Conservation (phyloP, 2,888 invertebrate genomes). For the Andrena fulva region DNA sequence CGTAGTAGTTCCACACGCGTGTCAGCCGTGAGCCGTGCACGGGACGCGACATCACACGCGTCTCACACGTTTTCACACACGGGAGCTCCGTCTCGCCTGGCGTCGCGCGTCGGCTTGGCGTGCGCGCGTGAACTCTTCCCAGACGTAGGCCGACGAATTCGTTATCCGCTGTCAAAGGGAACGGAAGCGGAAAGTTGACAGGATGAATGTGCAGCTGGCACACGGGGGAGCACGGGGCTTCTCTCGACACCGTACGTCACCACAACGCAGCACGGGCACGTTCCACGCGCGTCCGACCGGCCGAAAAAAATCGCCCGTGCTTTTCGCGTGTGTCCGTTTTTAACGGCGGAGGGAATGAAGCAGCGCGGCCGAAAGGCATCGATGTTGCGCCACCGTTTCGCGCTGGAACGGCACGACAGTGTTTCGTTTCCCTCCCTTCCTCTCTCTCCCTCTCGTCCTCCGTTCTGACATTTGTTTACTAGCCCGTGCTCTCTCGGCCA, state of each 20-base stretch:
- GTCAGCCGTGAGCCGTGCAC: conserved; percentile 5
- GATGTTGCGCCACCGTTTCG: conserved; percentile 48
- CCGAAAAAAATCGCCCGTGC: conserved; percentile 45
- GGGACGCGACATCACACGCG: conserved; percentile 25
- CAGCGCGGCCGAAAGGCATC: conserved; percentile 47
- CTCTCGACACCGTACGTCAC: conserved; percentile 63
- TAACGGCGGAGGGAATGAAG: conserved; percentile 23
- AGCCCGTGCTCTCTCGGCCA: conserved; percentile 56
- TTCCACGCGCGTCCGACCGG: conserved; percentile 40
- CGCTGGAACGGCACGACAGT: conserved; percentile 36
- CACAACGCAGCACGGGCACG: conserved; percentile 35
- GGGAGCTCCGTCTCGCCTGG: not conserved
- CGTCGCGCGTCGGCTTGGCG: not conserved
- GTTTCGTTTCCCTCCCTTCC: conserved; percentile 51
- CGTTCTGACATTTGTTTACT: conserved; percentile 78
- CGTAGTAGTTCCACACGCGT: conserved; percentile 29
- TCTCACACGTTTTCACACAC: not conserved
- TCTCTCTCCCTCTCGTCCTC: conserved; percentile 41
- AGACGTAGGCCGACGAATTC: conserved; percentile 1
- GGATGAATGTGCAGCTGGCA: conserved; percentile 39
- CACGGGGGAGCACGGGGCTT: conserved; percentile 37
- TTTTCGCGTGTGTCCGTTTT: conserved; percentile 11
- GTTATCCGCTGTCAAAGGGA: conserved; percentile 27
- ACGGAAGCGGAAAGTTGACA: conserved; percentile 43
- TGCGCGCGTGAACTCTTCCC: not conserved